Evolutionary conservation across 1,140 invertebrate genomes (phyloP), one percentile per base, ranked within the genome.

Genomic region (Drosophila serrata): DNA sequence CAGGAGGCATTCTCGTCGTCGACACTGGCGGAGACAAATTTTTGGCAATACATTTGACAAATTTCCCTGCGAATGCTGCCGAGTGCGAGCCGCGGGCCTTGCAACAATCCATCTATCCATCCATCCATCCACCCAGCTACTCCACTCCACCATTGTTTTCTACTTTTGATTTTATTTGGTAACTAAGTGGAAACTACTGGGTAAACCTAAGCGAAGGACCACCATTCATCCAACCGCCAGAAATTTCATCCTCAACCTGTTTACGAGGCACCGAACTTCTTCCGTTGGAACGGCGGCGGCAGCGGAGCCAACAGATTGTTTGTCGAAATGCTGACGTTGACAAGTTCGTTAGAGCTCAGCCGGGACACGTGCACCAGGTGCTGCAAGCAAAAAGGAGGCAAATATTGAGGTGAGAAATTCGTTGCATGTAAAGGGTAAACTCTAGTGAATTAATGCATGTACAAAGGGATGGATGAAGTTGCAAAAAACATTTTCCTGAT

Each of bases 281-380:
- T 95, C 86, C 95, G 93, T 75, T 94, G 93, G 17, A 95, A 93
- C 4, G 94, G 93, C 13, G 94, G 93, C 29, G 96, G 95, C 69
- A 96, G 90, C 72, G 94, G 93, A 69, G 95, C 94, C 6, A 93
- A 82, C 6, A 96, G 88, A 19, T 94, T 93, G 17, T 94, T 90
- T 9, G 95, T 95, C 86, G 95, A 95, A 7, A 96, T 94, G 92
- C 96, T 95, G 24, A 96, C 94, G 15, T 94, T 94, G 4, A 96
- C 94, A 70, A 96, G 79, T 93, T 96, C 95, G 63, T 94, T 92
- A 37, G 93, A 77, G 43, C 92, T 93, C 19, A 96, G 68, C 86
- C 94, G 94, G 92, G 73, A 94, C 12, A 96, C 87, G 79, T 95
- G 94, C 12, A 95, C 93, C 49, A 96, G 92, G 92, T 96, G 95